These are phyloP conservation scores for Huso huso DNA, from an alignment of 2,797 vertebrate species.

Conservation along the genomic window DNA sequence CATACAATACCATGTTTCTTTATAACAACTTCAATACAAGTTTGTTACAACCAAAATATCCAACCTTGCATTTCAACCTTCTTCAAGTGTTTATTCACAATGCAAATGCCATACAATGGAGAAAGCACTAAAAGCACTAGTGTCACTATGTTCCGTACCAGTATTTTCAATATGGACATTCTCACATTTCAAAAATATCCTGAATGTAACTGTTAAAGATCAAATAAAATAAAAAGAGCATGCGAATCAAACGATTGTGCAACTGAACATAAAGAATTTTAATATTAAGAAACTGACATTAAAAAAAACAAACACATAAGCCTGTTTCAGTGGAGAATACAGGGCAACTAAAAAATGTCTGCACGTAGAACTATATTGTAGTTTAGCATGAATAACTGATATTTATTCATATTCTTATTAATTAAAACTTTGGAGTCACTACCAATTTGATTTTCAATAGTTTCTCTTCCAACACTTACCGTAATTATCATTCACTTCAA, in stretches of 20 bases:
- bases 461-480: too few species aligned
- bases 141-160: slow-evolving; percentile 50
- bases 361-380: too few species aligned
- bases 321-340: background rate
- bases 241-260: slow-evolving; percentile 64
- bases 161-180: slow-evolving; percentile 58
- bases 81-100: slow-evolving; percentile 76
- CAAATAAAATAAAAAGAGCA: slow-evolving; percentile 39
- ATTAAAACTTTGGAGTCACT: too few species aligned
- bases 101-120: slow-evolving; percentile 51
- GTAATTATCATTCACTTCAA: too few species aligned
- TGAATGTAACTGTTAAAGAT: slow-evolving; percentile 47
- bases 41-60: slow-evolving; percentile 58
- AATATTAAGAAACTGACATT: slow-evolving; percentile 49
- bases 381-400: too few species aligned
- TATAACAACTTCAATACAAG: slow-evolving; percentile 64
- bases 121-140: slow-evolving; percentile 47
- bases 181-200: slow-evolving; percentile 67
- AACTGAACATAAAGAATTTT: slow-evolving; percentile 47
- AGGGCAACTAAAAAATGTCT: too few species aligned
- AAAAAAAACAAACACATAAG: background rate
- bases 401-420: too few species aligned
- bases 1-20: slow-evolving; percentile 49
- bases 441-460: too few species aligned
- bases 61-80: slow-evolving; percentile 59